Percentiles rank a stretch among this genome's conserved stretches.
These are phyloP conservation scores for Bombylius major DNA, from an alignment of 2,888 invertebrate species.

Conservation along the genomic window DNA sequence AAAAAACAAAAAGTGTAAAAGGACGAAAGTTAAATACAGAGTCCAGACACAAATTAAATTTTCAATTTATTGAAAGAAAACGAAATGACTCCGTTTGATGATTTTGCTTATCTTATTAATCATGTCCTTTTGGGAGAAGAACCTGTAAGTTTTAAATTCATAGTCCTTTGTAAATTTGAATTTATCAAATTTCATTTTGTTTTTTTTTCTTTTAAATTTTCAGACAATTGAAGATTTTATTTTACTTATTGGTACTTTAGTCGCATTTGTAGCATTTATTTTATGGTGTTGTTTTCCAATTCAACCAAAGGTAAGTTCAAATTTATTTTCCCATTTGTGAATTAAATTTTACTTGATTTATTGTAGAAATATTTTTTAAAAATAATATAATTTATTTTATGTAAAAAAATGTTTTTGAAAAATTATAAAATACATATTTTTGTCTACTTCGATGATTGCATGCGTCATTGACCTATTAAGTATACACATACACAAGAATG, in stretches of 20 bases:
- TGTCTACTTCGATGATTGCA: too few relatives aligned
- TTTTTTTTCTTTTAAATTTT: conserved; percentile 14
- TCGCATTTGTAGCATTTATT: conserved; percentile 49
- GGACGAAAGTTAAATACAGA: too few relatives aligned
- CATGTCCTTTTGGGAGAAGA: conserved; percentile 47
- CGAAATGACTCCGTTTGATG: conserved; percentile 45
- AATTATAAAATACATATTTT: too few relatives aligned
- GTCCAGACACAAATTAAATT: too few relatives aligned
- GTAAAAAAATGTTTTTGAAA: too few relatives aligned
- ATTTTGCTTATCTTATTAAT: conserved; percentile 46
- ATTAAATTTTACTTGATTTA: too few relatives aligned
- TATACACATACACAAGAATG: too few relatives aligned
- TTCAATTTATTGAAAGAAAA: too few relatives aligned
- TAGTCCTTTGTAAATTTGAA: background rate
- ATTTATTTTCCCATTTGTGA: too few relatives aligned
- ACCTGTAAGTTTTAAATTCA: conserved; percentile 38
- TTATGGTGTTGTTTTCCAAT: conserved; percentile 52
- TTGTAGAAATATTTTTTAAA: too few relatives aligned
- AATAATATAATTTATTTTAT: too few relatives aligned
- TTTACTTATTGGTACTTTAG: conserved; percentile 45
- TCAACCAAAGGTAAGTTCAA: conserved; percentile 36
- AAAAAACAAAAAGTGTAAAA: too few relatives aligned
- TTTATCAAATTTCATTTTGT: background rate
- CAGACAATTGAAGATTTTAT: conserved; percentile 51
- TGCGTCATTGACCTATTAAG: background rate